These are phyloP conservation scores for Cherax quadricarinatus DNA, from an alignment of 1,140 invertebrate species.

Conservation along the genomic window DNA sequence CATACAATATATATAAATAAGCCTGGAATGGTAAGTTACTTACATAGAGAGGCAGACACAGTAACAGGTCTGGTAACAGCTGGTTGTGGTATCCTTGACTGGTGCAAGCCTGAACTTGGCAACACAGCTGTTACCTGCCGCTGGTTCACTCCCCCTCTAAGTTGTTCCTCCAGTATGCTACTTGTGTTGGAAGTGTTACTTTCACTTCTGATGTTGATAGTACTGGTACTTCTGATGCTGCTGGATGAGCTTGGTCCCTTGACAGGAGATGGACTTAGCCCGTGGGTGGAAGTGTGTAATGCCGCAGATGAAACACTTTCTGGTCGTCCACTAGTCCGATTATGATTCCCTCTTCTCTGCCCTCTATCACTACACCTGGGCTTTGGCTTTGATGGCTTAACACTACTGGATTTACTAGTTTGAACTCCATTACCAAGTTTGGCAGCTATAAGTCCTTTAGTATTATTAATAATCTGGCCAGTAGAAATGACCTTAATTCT, in stretches of 20 bases:
- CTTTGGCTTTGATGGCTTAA: constrained; percentile 51
- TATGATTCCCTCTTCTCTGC: constrained; percentile 37
- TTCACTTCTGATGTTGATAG: constrained; percentile 24
- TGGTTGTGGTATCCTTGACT: constrained; percentile 44
- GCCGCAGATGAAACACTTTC: constrained; percentile 23
- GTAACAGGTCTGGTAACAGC: constrained; percentile 25
- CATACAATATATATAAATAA: too few species aligned
- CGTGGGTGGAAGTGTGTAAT: constrained; percentile 25
- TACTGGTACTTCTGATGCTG: constrained; percentile 39
- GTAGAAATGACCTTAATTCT: constrained; percentile 63
- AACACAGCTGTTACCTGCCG: background rate
- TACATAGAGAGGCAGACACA: constrained; percentile 42
- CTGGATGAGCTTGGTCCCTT: constrained; percentile 49
- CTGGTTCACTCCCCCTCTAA: constrained; percentile 40
- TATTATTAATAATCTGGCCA: constrained; percentile 62
- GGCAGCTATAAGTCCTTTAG: constrained; percentile 51
- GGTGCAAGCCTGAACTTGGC: background rate
- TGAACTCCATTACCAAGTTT: constrained; percentile 58
- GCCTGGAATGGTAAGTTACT: background rate
- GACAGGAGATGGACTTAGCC: constrained; percentile 18
- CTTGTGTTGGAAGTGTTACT: constrained; percentile 28
- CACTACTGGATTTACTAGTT: constrained; percentile 53
- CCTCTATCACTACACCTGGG: constrained; percentile 51
- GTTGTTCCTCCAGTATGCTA: constrained; percentile 66
- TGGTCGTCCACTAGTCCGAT: constrained; percentile 39